phyloP scores from a whole-genome alignment of 2,888 invertebrate genomes.

The Griposia aprilina region DNA sequence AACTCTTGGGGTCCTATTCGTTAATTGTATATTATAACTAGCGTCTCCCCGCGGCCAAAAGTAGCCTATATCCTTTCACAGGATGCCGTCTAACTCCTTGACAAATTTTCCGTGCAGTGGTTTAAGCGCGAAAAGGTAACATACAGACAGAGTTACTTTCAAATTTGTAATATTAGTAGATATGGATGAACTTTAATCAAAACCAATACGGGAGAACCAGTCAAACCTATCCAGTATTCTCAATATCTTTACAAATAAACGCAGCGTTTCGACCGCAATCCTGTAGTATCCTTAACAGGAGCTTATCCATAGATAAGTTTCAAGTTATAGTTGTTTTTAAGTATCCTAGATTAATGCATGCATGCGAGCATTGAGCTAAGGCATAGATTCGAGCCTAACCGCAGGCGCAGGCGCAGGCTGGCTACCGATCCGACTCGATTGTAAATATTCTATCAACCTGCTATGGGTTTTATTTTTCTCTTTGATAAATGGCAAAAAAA shows the following conservation, averaged over 20 bases:
- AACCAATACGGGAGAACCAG: not conserved
- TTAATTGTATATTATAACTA: too few species aligned
- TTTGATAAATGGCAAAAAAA: constrained; percentile 11
- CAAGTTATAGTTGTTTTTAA: constrained; percentile 70
- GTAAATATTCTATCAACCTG: constrained; percentile 56
- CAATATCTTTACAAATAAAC: constrained; percentile 17
- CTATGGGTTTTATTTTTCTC: constrained; percentile 35
- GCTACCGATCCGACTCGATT: constrained; percentile 52
- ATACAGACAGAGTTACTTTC: too few species aligned
- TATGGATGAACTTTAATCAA: not conserved
- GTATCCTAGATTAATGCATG: constrained; percentile 74
- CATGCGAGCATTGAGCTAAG: constrained; percentile 58
- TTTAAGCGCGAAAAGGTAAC: too few species aligned
- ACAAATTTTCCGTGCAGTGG: too few species aligned
- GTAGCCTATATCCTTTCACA: too few species aligned
- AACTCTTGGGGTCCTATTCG: not conserved
- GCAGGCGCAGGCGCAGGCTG: constrained; percentile 25
- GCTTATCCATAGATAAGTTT: constrained; percentile 59
- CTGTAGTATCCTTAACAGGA: constrained; percentile 40
- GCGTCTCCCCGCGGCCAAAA: too few species aligned
- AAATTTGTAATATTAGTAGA: too few species aligned
- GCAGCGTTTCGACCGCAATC: constrained; percentile 26
- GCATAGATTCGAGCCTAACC: constrained; percentile 23
- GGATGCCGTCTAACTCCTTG: too few species aligned
- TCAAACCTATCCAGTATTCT: not conserved